Conservation (phyloP, 2,797 vertebrate genomes). For the Pantherophis alleghaniensis region DNA sequence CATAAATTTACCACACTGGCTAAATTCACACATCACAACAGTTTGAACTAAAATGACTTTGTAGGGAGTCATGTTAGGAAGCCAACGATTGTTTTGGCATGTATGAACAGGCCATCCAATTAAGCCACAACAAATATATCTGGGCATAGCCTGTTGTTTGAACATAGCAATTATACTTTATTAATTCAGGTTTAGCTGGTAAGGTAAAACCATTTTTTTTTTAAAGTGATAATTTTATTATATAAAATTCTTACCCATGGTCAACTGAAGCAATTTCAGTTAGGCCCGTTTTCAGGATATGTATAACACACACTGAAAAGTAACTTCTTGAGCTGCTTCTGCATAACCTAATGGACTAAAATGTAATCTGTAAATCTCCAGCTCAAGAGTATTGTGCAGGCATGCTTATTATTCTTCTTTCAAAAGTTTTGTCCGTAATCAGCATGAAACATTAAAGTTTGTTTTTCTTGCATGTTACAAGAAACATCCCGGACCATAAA, state of each 20-base stretch:
- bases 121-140: neutral
- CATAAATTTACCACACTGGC: neutral
- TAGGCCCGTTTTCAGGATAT: neutral
- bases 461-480: neutral
- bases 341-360: neutral
- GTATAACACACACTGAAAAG: neutral
- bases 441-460: neutral
- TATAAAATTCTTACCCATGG: neutral
- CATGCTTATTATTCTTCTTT: neutral
- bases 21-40: neutral
- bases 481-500: neutral
- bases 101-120: neutral
- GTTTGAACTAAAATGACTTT: neutral
- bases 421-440: neutral
- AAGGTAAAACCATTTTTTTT: neutral
- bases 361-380: neutral
- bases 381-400: neutral
- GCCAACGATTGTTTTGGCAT: neutral
- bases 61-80: neutral
- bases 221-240: neutral
- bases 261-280: neutral
- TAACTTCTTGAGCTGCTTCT: neutral
- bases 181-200: neutral
- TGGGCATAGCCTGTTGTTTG: neutral
- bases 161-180: neutral